phyloP scores from a whole-genome alignment of 1,140 invertebrate species.

The Drosophila lini region DNA sequence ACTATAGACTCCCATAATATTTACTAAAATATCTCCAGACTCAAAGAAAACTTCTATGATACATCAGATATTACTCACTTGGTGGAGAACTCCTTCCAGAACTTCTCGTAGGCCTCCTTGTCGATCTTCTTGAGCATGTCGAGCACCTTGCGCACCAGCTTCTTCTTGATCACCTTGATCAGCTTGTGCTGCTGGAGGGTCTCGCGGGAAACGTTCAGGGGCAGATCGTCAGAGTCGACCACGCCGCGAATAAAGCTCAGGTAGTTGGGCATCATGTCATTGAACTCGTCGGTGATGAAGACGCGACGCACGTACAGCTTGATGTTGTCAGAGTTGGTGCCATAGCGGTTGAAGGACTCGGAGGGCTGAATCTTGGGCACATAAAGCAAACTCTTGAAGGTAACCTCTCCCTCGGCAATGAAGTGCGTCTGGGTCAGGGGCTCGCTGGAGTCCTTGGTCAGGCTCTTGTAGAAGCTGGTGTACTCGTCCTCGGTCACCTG shows the following conservation, averaged over 20 bases:
- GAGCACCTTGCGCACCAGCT: slow-evolving; percentile 97
- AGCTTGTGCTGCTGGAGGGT: slow-evolving; percentile 99
- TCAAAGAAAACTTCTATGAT: no score
- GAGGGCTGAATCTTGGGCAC: slow-evolving; percentile 94
- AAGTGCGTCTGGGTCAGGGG: slow-evolving; percentile 97
- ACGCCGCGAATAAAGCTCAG: slow-evolving; percentile 97
- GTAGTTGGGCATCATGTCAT: slow-evolving; percentile 99
- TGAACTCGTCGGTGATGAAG: slow-evolving; percentile 99
- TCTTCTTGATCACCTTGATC: slow-evolving; percentile 99
- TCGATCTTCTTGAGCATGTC: slow-evolving; percentile 99
- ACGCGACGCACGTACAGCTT: slow-evolving; percentile 98
- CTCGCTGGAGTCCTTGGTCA: slow-evolving; percentile 95
- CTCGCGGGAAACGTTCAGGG: slow-evolving; percentile 98
- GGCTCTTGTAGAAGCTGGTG: slow-evolving; percentile 96
- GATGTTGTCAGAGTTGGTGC: slow-evolving; percentile 97
- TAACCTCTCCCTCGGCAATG: slow-evolving; percentile 99
- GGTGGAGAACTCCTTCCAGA: slow-evolving; percentile 99
- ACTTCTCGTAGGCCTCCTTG: slow-evolving; percentile 95
- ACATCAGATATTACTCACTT: slow-evolving; percentile 88
- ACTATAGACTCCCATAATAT: neutral
- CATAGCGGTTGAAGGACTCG: slow-evolving; percentile 98
- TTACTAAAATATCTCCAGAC: neutral
- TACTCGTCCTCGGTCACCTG: slow-evolving; percentile 96
- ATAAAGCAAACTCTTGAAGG: slow-evolving; percentile 98
- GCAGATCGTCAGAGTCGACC: slow-evolving; percentile 99